Base-by-base conservation (phyloP, 92 coral and sea anemone species). In the Pocillopora meandrina region DNA sequence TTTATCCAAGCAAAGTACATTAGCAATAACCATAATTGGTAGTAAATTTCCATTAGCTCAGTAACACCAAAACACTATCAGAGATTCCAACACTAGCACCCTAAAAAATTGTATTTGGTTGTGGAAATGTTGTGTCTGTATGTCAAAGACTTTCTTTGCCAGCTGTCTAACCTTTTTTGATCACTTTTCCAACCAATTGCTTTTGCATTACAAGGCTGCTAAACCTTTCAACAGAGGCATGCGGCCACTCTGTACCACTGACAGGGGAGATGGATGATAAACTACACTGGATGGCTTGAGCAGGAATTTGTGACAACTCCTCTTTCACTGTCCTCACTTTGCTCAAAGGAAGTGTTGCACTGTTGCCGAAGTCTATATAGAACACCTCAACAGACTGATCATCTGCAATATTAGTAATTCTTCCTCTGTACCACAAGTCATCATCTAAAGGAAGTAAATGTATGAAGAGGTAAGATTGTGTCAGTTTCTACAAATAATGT, bases 361-460 rank as follows among this genome's bases (percentile, higher is more conserved):
- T 67, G 67, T 95, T 95, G 1, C 98, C 98, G 70, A 85, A 95
- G 74, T 95, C 98, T 0, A 93, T 78, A 81, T 84, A 95, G 17
- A 11, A 72, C 72, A 95, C 91, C 58, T 88, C 84, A 15, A 95
- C 75, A 12, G 74, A 82, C 67, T 64, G 81, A 16, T 66, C 61
- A 47, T 77, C 74, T 20, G 74, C 19, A 26, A 94, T 82, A 35
- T 77, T 60, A 4, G 82, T 60, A 11, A 94, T 81, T 18, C 65
- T 82, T 73, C 86, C 92, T 77, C 98, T 86, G 83, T 92, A 86
- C 98, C 98, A 94, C 16, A 90, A 82, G 75, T 74, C 77, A 75
- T 94, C 95, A 56, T 56, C 98, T 91, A 72, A 9, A 63, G 34
- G 58, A 65, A 36, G 31, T 26, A 26, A 26, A 26, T 26, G 31